A percentile compares a stretch with the other conserved stretches of the same genome.
phyloP scores from a whole-genome alignment of 2,797 vertebrate genomes.

The Oreonectes daqikongensis region DNA sequence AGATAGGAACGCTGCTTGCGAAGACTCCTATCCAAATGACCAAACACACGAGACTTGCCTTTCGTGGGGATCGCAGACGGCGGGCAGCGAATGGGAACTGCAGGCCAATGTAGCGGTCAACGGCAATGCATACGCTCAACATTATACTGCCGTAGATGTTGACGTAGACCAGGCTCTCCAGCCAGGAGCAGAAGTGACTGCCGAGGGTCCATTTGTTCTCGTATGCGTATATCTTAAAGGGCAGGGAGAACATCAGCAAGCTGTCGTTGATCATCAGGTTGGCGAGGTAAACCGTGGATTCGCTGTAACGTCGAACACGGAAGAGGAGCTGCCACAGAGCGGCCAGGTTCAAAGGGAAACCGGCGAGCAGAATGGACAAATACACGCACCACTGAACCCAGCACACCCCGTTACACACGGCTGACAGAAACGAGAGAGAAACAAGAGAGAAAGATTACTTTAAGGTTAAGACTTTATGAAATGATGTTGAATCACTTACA shows the following conservation, averaged over 20 bases:
- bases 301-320: conserved; percentile 68
- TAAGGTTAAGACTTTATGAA: too few species aligned
- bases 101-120: conserved; percentile 70
- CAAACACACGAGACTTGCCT: conserved; percentile 64
- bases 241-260: conserved; percentile 74
- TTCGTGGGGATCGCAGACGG: conserved; percentile 66
- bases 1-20: conserved; percentile 51
- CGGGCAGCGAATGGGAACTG: conserved; percentile 62
- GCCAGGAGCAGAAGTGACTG: conserved; percentile 64
- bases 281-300: conserved; percentile 71
- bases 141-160: conserved; percentile 79
- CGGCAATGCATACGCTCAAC: conserved; percentile 71
- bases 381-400: conserved; percentile 70
- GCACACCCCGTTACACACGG: conserved; percentile 44
- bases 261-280: conserved; percentile 74
- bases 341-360: conserved; percentile 70
- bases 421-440: conserved; percentile 13
- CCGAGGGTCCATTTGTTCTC: conserved; percentile 62
- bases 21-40: conserved; percentile 65
- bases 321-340: conserved; percentile 69
- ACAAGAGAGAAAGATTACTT: conserved; percentile 8
- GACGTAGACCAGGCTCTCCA: conserved; percentile 77
- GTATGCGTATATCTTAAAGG: conserved; percentile 76
- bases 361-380: conserved; percentile 66
- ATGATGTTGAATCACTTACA: too few species aligned